phyloP scores from a whole-genome alignment of 2,113 vertebrate species.

The Elanoides forficatus region DNA sequence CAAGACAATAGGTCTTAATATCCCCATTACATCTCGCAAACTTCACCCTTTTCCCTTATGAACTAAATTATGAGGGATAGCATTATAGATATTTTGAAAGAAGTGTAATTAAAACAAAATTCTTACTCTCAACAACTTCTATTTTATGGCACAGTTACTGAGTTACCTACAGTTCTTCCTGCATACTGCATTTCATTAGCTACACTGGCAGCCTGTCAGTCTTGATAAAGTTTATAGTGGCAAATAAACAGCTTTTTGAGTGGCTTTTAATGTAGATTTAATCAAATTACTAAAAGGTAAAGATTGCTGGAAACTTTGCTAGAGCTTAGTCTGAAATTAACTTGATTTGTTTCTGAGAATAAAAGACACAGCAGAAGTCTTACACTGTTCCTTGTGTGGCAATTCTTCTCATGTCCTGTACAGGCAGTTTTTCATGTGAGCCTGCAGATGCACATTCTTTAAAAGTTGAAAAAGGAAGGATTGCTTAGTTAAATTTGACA shows the following conservation, averaged over 20 bases:
- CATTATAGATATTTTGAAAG: neutral
- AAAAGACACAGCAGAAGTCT: neutral
- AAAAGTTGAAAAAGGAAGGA: neutral
- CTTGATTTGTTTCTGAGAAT: constrained; percentile 8
- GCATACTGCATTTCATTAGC: neutral
- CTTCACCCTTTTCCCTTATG: neutral
- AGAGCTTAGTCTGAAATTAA: constrained; percentile 4
- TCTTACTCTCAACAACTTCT: neutral
- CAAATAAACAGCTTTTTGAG: neutral
- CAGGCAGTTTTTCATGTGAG: constrained; percentile 1
- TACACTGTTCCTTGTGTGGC: neutral
- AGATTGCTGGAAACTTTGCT: neutral
- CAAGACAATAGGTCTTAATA: neutral
- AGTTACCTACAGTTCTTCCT: neutral
- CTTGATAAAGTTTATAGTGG: neutral
- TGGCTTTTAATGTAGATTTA: constrained; percentile 33
- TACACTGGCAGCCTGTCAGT: neutral
- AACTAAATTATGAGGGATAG: neutral
- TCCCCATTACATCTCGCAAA: neutral
- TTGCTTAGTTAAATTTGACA: constrained; percentile 2
- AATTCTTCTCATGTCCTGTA: neutral
- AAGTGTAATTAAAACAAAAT: neutral
- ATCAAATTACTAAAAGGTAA: neutral
- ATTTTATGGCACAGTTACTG: neutral
- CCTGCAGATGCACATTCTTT: neutral